Conservation (phyloP, 2,113 vertebrate genomes). For the Patagioenas fasciata region DNA sequence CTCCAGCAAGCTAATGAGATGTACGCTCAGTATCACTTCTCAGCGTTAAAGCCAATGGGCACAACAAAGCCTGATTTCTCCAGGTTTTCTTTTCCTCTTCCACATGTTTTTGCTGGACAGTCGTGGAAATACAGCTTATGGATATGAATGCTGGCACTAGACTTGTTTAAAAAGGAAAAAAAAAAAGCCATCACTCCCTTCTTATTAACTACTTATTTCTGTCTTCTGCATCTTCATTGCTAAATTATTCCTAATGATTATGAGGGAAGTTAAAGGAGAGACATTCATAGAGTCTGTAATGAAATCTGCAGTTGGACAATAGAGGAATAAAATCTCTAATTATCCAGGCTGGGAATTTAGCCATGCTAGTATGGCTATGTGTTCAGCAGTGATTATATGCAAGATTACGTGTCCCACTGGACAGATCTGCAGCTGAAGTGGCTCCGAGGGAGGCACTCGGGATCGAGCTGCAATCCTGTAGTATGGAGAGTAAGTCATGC, state of each 20-base stretch:
- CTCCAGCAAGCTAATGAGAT: not conserved
- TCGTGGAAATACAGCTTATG: not conserved
- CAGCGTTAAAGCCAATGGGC: not conserved
- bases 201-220: not conserved
- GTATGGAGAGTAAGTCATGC: not conserved
- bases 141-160: not conserved
- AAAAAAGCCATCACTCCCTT: not conserved
- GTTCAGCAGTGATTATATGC: not conserved
- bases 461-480: not conserved
- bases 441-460: not conserved
- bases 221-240: not conserved
- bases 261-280: slow-evolving; percentile 1
- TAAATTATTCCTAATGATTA: slow-evolving; percentile 13
- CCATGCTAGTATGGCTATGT: not conserved
- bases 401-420: slow-evolving; percentile 20
- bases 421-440: not conserved
- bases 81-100: not conserved
- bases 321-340: slow-evolving; percentile 6
- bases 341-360: not conserved
- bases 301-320: slow-evolving; percentile 26
- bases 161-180: not conserved
- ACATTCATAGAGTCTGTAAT: not conserved
- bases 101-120: not conserved
- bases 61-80: not conserved
- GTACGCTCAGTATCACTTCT: not conserved